phyloP scores from a whole-genome alignment of 2,888 invertebrate species.

The Cheilosia grossa region DNA sequence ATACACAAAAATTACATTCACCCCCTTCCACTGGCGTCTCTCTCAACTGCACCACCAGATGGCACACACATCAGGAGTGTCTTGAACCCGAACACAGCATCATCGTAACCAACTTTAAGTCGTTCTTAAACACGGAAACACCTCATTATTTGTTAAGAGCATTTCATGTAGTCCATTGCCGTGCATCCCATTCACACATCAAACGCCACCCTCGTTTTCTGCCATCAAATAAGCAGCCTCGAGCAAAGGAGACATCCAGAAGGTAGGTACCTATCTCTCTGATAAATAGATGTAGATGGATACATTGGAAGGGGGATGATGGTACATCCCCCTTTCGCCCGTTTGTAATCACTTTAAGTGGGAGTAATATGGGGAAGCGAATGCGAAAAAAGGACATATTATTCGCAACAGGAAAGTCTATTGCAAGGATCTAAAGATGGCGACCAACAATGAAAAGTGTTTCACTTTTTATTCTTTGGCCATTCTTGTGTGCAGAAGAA shows the following conservation, averaged over 20 bases:
- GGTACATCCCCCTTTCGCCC: constrained; percentile 36
- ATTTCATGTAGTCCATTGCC: constrained; percentile 66
- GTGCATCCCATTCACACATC: constrained; percentile 37
- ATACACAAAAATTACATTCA: constrained; percentile 56
- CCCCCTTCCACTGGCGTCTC: background rate
- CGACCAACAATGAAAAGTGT: constrained; percentile 72
- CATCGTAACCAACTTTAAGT: constrained; percentile 65
- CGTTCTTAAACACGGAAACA: constrained; percentile 72
- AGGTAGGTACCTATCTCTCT: constrained; percentile 32
- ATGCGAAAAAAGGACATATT: constrained; percentile 57
- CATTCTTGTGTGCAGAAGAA: constrained; percentile 37
- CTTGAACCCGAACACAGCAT: constrained; percentile 48
- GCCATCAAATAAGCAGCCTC: constrained; percentile 38
- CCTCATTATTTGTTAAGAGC: constrained; percentile 72
- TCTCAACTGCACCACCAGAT: constrained; percentile 14
- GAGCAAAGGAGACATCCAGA: constrained; percentile 55
- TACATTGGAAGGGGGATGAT: background rate
- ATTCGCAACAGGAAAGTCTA: constrained; percentile 70
- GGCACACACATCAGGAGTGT: constrained; percentile 40
- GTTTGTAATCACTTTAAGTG: constrained; percentile 69
- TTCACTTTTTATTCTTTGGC: constrained; percentile 61
- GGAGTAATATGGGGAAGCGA: constrained; percentile 4
- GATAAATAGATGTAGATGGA: constrained; percentile 49
- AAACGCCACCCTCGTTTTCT: constrained; percentile 13
- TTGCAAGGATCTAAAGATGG: constrained; percentile 68